Percentiles rank a stretch among this genome's conserved stretches.
phyloP scores from a whole-genome alignment of 2,113 vertebrate genomes.

The Peucedramus taeniatus region DNA sequence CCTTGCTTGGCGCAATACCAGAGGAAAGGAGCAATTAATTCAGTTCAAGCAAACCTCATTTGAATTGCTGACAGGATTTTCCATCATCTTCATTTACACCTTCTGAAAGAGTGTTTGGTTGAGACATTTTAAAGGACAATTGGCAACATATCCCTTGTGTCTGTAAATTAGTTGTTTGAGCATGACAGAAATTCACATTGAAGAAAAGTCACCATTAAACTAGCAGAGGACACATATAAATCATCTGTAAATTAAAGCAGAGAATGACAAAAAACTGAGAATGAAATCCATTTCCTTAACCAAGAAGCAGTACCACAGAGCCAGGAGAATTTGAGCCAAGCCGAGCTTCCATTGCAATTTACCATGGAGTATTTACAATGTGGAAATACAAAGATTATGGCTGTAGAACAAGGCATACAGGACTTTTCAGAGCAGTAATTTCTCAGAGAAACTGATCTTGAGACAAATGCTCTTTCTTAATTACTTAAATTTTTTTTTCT shows the following conservation, averaged over 20 bases:
- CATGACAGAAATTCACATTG: not conserved
- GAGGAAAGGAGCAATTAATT: not conserved
- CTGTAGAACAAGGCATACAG: constrained; percentile 31
- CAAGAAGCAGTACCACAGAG: not conserved
- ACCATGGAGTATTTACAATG: not conserved
- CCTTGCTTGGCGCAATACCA: not conserved
- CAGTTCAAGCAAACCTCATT: not conserved
- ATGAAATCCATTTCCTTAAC: not conserved
- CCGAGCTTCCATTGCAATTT: not conserved
- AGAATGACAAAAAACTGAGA: not conserved
- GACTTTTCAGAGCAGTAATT: not conserved
- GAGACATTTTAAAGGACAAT: not conserved
- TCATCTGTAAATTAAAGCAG: not conserved
- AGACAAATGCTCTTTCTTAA: constrained; percentile 10
- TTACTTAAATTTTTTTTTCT: constrained; percentile 15
- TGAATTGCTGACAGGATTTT: not conserved
- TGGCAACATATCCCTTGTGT: not conserved
- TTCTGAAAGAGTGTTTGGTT: not conserved
- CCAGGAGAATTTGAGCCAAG: not conserved
- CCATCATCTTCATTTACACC: not conserved
- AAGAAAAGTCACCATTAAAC: not conserved
- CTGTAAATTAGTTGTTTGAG: not conserved
- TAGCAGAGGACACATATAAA: not conserved
- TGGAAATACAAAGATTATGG: not conserved
- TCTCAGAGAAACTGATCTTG: not conserved